Evolutionary conservation across 1,140 invertebrate species (phyloP), one percentile per base, ranked within the genome.

Genomic region (Aphidius gifuensis): DNA sequence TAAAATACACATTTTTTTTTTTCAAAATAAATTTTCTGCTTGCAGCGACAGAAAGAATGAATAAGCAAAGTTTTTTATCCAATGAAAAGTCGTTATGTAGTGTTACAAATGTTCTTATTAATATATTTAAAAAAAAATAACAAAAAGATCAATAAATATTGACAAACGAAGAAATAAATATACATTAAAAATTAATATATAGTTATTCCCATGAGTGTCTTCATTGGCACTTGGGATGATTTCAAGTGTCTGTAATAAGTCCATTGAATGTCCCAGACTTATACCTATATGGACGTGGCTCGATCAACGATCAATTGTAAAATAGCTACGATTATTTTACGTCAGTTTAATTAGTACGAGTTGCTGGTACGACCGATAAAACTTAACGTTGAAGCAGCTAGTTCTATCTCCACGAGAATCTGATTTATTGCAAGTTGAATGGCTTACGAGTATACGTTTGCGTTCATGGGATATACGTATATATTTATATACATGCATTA

Each of bases 271-370:
- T 21, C 56, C 47, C 32, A 43, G 62, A 60, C 21, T 16, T 43
- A 56, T 55, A 55, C 50, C 50, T 50, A 53, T 50, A 53, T 64
- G 70, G 63, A 73, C 68, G 69, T 72, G 60, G 71, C 73, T 75
- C 75, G 77, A 80, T 79, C 78, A 80, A 76, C 76, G 73, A 80
- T 80, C 77, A 80, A 80, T 80, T 75, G 71, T 78, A 72, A 71
- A 74, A 72, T 68, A 66, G 69, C 72, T 70, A 72, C 72, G 78
- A 79, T 80, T 79, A 79, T 80, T 80, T 78, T 73, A 78, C 71
- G 78, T 80, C 78, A 76, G 74, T 80, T 80, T 81, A 81, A 81
- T 81, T 80, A 80, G 77, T 75, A 75, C 76, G 70, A 76, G 76
- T 74, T 74, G 76, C 74, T 73, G 75, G 74, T 74, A 73, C 68